A percentile compares a stretch with the other conserved stretches of the same genome.
Conservation (phyloP, 2,888 invertebrate species). For the Tridacna gigas region DNA sequence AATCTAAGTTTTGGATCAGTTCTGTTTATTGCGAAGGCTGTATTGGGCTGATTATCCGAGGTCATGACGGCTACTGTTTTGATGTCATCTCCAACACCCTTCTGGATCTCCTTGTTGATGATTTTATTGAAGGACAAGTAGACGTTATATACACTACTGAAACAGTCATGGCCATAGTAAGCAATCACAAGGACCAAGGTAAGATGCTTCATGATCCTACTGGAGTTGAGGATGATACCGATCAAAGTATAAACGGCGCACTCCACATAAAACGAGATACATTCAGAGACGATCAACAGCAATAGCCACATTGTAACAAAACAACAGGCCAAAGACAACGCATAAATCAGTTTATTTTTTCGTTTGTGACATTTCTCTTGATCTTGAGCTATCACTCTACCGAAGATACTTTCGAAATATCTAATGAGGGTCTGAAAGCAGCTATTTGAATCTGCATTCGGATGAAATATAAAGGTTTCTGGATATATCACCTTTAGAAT, state of each 20-base stretch:
- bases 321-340: conserved; percentile 32
- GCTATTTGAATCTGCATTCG: neutral
- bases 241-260: conserved; percentile 47
- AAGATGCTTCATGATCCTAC: conserved; percentile 44
- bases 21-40: conserved; percentile 30
- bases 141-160: conserved; percentile 29
- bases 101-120: conserved; percentile 37
- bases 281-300: conserved; percentile 42
- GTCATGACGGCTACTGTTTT: conserved; percentile 27
- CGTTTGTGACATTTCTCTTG: conserved; percentile 31
- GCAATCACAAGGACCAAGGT: conserved; percentile 44
- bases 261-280: conserved; percentile 54
- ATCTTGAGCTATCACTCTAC: conserved; percentile 43
- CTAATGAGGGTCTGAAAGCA: neutral
- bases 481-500: conserved; percentile 33
- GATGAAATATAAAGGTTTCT: neutral
- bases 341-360: conserved; percentile 41
- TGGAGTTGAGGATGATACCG: conserved; percentile 52
- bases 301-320: conserved; percentile 42
- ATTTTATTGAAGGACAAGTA: conserved; percentile 40
- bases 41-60: conserved; percentile 35
- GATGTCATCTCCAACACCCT: conserved; percentile 32
- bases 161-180: conserved; percentile 52
- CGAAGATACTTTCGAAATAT: neutral
- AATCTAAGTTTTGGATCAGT: neutral